phyloP scores from a whole-genome alignment of 2,113 vertebrate genomes.

The Bucco capensis region DNA sequence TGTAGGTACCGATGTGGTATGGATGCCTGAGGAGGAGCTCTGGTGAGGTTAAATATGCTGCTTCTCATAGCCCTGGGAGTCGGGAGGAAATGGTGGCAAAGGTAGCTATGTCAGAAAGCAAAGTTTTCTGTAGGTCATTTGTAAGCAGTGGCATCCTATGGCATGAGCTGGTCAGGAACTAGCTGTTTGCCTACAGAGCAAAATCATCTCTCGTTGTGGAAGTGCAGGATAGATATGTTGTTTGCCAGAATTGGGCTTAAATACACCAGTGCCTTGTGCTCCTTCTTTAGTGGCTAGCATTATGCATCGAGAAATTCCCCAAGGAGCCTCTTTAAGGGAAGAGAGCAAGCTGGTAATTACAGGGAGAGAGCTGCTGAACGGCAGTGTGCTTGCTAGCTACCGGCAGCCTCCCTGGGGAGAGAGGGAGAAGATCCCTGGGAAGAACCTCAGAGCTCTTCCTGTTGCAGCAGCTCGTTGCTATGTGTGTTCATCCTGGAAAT shows the following conservation, averaged over 20 bases:
- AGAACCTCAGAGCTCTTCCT: not conserved
- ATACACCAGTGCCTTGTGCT: not conserved
- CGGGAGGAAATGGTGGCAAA: not conserved
- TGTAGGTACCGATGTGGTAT: rapidly evolving
- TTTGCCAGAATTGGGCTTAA: not conserved
- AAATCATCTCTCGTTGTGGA: not conserved
- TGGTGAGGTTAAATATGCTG: not conserved
- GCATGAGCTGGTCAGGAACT: not conserved
- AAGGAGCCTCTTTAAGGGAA: not conserved
- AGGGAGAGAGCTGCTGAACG: not conserved
- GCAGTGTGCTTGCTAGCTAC: not conserved
- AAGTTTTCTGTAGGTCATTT: not conserved
- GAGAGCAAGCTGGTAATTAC: not conserved
- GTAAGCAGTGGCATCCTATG: not conserved
- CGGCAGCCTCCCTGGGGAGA: not conserved
- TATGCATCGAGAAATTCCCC: not conserved
- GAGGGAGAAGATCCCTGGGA: not conserved
- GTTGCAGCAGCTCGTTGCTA: not conserved
- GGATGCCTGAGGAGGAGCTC: not conserved
- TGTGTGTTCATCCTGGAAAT: not conserved
- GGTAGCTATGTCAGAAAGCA: not conserved
- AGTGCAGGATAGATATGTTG: rapidly evolving
- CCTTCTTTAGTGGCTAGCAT: not conserved
- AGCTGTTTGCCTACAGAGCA: not conserved
- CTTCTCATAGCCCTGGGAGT: not conserved